Conservation (phyloP, 2,888 invertebrate species). For the Clivina fossor region DNA sequence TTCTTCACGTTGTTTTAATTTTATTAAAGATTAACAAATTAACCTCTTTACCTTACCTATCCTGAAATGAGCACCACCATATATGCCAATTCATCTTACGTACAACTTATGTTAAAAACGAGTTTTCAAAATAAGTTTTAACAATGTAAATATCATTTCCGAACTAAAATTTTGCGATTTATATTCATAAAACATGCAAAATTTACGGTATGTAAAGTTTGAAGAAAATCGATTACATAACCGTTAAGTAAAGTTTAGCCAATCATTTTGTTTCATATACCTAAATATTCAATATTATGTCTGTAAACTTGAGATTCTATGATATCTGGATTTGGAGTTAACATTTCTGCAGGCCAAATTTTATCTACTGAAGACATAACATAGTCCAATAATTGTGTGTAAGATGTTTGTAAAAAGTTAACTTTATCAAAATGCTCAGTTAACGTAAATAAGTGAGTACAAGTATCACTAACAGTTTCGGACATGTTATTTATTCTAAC, state of each 20-base stretch:
- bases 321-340: slow-evolving; percentile 9
- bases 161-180: no score
- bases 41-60: no score
- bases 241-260: no score
- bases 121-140: no score
- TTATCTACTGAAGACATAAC: slow-evolving; percentile 6
- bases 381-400: neutral
- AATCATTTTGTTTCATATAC: slow-evolving; percentile 1
- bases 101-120: no score
- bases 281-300: slow-evolving; percentile 20
- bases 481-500: slow-evolving; percentile 60
- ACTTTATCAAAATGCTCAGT: slow-evolving; percentile 5
- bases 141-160: no score
- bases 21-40: no score
- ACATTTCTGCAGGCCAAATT: slow-evolving; percentile 26
- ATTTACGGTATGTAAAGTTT: neutral
- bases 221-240: no score
- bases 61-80: no score
- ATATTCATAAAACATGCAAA: no score
- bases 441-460: slow-evolving; percentile 6
- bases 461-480: slow-evolving; percentile 51
- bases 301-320: slow-evolving; percentile 12
- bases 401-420: neutral
- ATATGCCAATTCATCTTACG: no score
- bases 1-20: no score